Evolutionary conservation across 2,797 vertebrate species (phyloP).

Genomic region (Euphonia xanthogaster): DNA sequence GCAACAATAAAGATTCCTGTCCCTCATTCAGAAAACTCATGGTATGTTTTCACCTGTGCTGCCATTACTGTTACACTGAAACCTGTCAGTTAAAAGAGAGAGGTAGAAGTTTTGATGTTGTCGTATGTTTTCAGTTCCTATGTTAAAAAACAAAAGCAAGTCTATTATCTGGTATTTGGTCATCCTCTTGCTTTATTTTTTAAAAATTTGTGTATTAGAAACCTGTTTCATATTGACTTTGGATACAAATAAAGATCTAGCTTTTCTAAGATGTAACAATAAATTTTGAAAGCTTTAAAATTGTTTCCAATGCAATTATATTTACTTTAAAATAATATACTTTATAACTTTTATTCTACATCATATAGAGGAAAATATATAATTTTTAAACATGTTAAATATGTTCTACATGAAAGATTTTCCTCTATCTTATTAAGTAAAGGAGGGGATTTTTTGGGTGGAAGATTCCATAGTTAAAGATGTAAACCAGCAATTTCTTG

Average conservation of each 20-base stretch:
- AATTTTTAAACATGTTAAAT: neutral
- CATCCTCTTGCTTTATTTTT: neutral
- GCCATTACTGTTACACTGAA: neutral
- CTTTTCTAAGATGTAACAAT: neutral
- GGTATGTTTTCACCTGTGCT: neutral
- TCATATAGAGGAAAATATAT: neutral
- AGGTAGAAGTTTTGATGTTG: neutral
- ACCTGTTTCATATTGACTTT: neutral
- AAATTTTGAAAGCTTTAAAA: neutral
- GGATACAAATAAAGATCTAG: neutral
- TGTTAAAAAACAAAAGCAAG: neutral
- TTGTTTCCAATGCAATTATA: neutral
- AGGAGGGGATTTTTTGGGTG: conserved; percentile 57
- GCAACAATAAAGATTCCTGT: neutral
- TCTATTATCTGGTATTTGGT: neutral
- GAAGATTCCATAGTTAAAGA: conserved; percentile 77
- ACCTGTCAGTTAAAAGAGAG: neutral
- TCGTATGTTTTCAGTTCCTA: neutral
- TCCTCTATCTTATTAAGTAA: conserved; percentile 74
- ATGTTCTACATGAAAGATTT: conserved; percentile 57
- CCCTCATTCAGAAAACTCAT: neutral
- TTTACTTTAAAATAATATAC: neutral
- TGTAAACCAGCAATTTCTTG: conserved; percentile 84
- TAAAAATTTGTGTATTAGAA: neutral
- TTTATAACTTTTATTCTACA: neutral